phyloP scores from a whole-genome alignment of 2,113 vertebrate species.

The Chaenocephalus aceratus region DNA sequence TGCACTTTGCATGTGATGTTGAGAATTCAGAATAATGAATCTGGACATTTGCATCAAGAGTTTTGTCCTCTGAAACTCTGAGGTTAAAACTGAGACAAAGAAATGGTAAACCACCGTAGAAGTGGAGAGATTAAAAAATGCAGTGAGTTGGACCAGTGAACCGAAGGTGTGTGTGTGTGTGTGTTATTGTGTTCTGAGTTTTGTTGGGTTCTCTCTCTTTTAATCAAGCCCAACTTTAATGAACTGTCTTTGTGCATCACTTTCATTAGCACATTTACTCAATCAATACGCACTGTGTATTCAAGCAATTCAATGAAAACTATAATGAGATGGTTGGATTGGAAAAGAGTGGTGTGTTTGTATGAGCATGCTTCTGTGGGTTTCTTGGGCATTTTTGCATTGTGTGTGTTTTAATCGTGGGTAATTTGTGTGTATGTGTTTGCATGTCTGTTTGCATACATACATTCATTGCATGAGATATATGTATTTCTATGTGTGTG shows the following conservation, averaged over 20 bases:
- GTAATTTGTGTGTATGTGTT: neutral
- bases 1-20: neutral
- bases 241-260: constrained; percentile 83
- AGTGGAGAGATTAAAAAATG: constrained; percentile 52
- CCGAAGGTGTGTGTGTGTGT: constrained; percentile 9
- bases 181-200: neutral
- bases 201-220: constrained; percentile 65
- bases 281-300: constrained; percentile 84
- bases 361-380: neutral
- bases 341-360: constrained; percentile 28
- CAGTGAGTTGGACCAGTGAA: constrained; percentile 34
- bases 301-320: constrained; percentile 79
- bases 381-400: neutral
- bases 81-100: constrained; percentile 26
- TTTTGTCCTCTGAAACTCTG: constrained; percentile 42
- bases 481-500: neutral
- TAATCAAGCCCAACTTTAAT: constrained; percentile 85
- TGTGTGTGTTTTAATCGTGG: neutral
- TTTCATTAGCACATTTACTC: constrained; percentile 85
- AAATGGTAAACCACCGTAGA: constrained; percentile 1
- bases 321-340: constrained; percentile 65
- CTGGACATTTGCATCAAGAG: constrained; percentile 55
- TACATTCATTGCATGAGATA: too few species aligned
- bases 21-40: constrained; percentile 46
- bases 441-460: too few species aligned